These are phyloP conservation scores for Melanotaenia pygmaea DNA, from an alignment of 2,797 vertebrate species.

Conservation along the genomic window DNA sequence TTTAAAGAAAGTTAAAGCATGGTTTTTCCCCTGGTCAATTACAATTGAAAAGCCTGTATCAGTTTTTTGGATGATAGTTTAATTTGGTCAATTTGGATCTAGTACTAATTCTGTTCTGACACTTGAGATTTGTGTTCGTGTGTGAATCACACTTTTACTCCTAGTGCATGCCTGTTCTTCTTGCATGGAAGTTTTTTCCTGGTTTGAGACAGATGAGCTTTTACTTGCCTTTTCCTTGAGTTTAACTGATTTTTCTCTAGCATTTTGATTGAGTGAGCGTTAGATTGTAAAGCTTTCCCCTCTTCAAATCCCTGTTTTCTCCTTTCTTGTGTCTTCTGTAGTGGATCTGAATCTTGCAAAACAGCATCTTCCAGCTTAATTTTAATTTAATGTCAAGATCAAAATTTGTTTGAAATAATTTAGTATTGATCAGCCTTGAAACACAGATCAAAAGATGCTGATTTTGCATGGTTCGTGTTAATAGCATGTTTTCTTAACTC, in stretches of 20 bases:
- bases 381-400: slow-evolving; percentile 33
- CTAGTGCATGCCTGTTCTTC: slow-evolving; percentile 93
- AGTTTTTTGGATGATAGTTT: slow-evolving; percentile 51
- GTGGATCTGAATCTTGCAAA: slow-evolving; percentile 83
- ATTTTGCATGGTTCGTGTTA: slow-evolving; percentile 86
- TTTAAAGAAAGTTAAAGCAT: slow-evolving; percentile 65
- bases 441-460: slow-evolving; percentile 59
- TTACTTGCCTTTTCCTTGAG: slow-evolving; percentile 50
- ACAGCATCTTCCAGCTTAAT: slow-evolving; percentile 66
- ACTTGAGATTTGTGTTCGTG: slow-evolving; percentile 63
- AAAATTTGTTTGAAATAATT: slow-evolving; percentile 32
- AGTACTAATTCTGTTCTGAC: slow-evolving; percentile 88
- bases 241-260: slow-evolving; percentile 71
- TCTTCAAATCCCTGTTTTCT: slow-evolving; percentile 66
- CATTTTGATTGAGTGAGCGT: slow-evolving; percentile 64
- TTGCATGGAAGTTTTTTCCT: slow-evolving; percentile 86
- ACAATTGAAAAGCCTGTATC: slow-evolving; percentile 38
- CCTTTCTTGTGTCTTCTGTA: slow-evolving; percentile 64
- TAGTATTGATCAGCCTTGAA: slow-evolving; percentile 25
- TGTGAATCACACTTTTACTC: slow-evolving; percentile 75
- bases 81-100: slow-evolving; percentile 85
- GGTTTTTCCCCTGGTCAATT: slow-evolving; percentile 32
- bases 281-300: slow-evolving; percentile 67
- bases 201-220: slow-evolving; percentile 71
- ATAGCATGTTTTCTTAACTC: slow-evolving; percentile 84